These are phyloP conservation scores for Maconellicoccus hirsutus DNA, from an alignment of 1,140 invertebrate species.

Conservation along the genomic window DNA sequence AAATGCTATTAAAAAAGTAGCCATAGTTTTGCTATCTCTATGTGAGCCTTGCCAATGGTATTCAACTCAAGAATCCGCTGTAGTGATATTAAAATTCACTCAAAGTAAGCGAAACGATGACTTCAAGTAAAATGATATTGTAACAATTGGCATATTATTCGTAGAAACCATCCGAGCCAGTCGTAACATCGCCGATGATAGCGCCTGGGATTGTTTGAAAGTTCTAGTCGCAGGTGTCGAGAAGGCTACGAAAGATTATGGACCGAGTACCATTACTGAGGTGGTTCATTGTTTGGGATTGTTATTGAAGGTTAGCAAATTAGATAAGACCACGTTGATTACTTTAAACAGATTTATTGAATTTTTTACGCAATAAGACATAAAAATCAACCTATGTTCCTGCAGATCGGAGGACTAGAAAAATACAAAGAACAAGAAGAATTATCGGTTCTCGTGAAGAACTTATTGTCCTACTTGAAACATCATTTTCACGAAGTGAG, in stretches of 20 bases:
- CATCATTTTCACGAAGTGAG: background rate
- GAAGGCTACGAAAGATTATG: background rate
- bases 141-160: too few species aligned
- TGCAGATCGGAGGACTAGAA: too few species aligned
- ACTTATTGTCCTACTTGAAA: background rate
- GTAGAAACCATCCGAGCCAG: too few species aligned
- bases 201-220: background rate
- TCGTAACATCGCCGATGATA: background rate
- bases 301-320: background rate
- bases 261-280: background rate
- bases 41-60: background rate
- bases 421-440: background rate
- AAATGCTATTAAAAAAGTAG: background rate
- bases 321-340: too few species aligned
- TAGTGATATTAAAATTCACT: background rate
- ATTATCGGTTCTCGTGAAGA: background rate
- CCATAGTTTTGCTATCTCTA: background rate
- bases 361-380: too few species aligned
- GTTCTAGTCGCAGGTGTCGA: background rate
- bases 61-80: background rate
- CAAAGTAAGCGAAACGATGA: background rate
- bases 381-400: too few species aligned
- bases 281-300: slow-evolving; percentile 3
- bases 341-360: too few species aligned
- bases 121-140: too few species aligned